A percentile compares a stretch with the other conserved stretches of the same genome.
phyloP scores from a whole-genome alignment of 2,797 vertebrate genomes.

The Centroberyx gerrardi region DNA sequence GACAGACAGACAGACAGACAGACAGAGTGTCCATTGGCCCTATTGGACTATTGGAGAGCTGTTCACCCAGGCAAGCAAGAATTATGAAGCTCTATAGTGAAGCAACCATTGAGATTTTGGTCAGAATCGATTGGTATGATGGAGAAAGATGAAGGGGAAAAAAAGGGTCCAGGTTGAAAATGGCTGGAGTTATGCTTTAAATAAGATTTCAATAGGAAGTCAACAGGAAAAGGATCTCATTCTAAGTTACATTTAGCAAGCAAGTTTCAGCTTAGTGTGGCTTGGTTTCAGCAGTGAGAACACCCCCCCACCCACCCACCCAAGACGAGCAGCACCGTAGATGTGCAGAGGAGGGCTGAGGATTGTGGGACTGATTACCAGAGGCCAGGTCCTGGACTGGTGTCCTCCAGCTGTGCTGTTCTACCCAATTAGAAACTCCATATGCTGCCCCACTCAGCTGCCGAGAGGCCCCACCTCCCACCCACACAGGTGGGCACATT shows the following conservation, averaged over 20 bases:
- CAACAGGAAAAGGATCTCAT: neutral
- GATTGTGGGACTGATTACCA: slow-evolving; percentile 82
- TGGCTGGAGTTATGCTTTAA: neutral
- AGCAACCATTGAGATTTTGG: neutral
- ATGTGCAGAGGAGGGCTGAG: slow-evolving; percentile 65
- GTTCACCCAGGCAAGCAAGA: too few species aligned
- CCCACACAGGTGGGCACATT: slow-evolving; percentile 75
- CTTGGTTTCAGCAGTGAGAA: slow-evolving; percentile 23
- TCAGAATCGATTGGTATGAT: neutral
- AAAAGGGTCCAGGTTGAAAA: neutral
- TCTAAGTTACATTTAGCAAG: neutral
- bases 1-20: too few species aligned
- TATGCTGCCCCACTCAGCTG: slow-evolving; percentile 84
- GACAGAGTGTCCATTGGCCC: too few species aligned
- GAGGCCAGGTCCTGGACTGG: slow-evolving; percentile 81
- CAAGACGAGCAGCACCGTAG: slow-evolving; percentile 16
- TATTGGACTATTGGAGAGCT: neutral
- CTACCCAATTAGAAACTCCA: slow-evolving; percentile 89
- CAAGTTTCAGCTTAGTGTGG: slow-evolving; percentile 5
- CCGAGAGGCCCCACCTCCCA: slow-evolving; percentile 74
- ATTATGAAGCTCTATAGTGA: too few species aligned
- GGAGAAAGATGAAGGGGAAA: neutral
- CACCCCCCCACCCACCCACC: neutral
- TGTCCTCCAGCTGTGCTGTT: slow-evolving; percentile 89
- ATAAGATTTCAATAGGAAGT: neutral